Evolutionary conservation across 1,140 invertebrate genomes (phyloP), one percentile per base, ranked within the genome.

Genomic region (Drosophila baimaii): DNA sequence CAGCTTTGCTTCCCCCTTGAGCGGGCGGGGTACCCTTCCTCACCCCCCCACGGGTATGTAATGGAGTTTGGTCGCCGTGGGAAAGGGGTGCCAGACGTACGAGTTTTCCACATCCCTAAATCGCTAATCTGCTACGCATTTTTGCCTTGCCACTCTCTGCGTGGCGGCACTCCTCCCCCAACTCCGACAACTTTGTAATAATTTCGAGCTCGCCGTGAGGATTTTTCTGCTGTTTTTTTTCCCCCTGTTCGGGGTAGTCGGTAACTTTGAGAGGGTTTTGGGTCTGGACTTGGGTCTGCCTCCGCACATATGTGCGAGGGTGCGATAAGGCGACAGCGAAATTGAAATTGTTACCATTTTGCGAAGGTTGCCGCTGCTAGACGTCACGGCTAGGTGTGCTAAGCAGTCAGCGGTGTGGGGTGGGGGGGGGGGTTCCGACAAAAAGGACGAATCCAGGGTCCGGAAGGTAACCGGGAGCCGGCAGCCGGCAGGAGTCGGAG

Each of bases 21-120:
- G 51, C 39, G 47, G 47, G 33, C 46, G 49, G 37, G 21, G 37
- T 37, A 82, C 79, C 82, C 83, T 76, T 86, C 82, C 74, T 66
- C n/a, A n/a, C n/a, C n/a, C n/a, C 52, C 75, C 43, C 17, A 21
- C 25, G 21, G 35, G 17, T 1, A 46, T 21, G 54, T 15, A 21
- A n/a, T 54, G 17, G 31, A 5, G 51, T 33, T 33, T 5, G 12
- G 31, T 33, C 31, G 51, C 13, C 19, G 39, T n/a, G n/a, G 2
- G 19, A 10, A 25, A 43, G 33, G 64, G 49, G 73, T 44, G 84
- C 69, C 84, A 89, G 85, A 90, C 84, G 70, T 76, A 90, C 78
- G 78, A 89, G 89, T 89, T 89, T 89, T 89, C 84, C 84, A 81
- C 84, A 89, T 89, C 84, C 81, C 84, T 89, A 89, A 89, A 89